phyloP scores from a whole-genome alignment of 2,888 invertebrate species.

The Andrena bucephala region DNA sequence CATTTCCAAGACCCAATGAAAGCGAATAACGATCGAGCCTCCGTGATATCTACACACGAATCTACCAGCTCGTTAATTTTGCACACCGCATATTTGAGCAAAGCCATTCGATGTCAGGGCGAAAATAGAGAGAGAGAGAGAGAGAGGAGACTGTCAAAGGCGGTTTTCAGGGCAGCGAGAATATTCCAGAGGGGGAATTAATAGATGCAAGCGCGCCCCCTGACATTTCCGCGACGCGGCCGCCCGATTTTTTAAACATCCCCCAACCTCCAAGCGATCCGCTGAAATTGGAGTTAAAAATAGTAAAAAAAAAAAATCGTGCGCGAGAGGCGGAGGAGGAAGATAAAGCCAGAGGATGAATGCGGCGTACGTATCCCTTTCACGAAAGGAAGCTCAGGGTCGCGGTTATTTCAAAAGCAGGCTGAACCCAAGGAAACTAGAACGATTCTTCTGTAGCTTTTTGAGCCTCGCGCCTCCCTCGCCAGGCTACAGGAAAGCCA shows the following conservation, averaged over 20 bases:
- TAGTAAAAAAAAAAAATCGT: slow-evolving; percentile 11
- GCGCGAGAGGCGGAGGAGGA: slow-evolving; percentile 1
- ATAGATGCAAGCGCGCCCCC: background rate
- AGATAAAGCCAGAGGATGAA: slow-evolving; percentile 55
- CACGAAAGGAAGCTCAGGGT: slow-evolving; percentile 59
- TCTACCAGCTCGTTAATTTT: background rate
- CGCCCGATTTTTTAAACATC: slow-evolving; percentile 21
- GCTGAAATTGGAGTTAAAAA: slow-evolving; percentile 33
- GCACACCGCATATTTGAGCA: background rate
- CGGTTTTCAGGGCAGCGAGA: background rate
- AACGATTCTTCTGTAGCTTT: slow-evolving; percentile 54
- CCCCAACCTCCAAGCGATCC: background rate
- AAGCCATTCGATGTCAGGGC: background rate
- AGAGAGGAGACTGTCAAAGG: background rate
- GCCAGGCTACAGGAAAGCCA: background rate
- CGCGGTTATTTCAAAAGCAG: slow-evolving; percentile 62
- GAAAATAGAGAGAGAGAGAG: background rate
- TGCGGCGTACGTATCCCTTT: slow-evolving; percentile 49
- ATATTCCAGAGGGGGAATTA: slow-evolving; percentile 19
- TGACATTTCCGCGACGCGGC: slow-evolving; percentile 18
- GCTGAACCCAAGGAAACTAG: slow-evolving; percentile 61
- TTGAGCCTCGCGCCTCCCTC: background rate
- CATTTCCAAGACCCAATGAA: too few relatives aligned
- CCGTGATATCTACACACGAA: too few relatives aligned
- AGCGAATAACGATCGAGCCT: too few relatives aligned